Percentiles rank a stretch among this genome's conserved stretches.
Evolutionary conservation across 2,888 invertebrate genomes (phyloP).

Genomic region (Norana najaformis): DNA sequence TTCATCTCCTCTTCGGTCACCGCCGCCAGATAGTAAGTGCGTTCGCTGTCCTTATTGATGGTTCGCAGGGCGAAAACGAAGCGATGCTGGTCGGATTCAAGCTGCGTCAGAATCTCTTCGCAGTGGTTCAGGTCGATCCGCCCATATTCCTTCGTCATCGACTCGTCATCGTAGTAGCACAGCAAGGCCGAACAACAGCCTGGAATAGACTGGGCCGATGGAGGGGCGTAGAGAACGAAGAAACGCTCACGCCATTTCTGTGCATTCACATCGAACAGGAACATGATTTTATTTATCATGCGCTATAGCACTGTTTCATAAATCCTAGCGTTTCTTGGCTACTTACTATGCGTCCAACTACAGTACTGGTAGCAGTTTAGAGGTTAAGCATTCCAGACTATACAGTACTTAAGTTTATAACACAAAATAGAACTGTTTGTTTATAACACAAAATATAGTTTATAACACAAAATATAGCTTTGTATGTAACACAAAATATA

Average conservation of each 20-base stretch:
- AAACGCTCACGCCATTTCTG: constrained; percentile 25
- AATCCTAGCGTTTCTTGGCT: neutral
- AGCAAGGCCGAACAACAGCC: constrained; percentile 22
- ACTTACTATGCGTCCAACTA: neutral
- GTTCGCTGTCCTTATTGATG: neutral
- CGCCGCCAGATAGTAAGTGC: constrained; percentile 29
- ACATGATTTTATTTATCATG: too few species aligned
- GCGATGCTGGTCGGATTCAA: neutral
- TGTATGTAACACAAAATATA: too few species aligned
- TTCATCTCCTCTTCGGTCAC: constrained; percentile 29
- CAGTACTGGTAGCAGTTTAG: too few species aligned
- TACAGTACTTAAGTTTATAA: too few species aligned
- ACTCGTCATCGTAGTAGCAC: constrained; percentile 23
- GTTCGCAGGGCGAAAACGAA: neutral
- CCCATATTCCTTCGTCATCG: constrained; percentile 6
- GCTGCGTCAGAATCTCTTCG: constrained; percentile 1
- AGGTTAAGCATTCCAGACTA: too few species aligned
- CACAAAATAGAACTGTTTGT: neutral
- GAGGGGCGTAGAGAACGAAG: constrained; percentile 18
- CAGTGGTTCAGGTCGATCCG: constrained; percentile 14
- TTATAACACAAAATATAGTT: neutral
- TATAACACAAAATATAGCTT: neutral
- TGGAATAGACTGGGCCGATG: neutral
- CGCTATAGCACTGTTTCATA: too few species aligned
- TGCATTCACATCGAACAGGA: neutral